Conservation (phyloP, 1,140 invertebrate species). For the Hyposmocoma kahamanoa region DNA sequence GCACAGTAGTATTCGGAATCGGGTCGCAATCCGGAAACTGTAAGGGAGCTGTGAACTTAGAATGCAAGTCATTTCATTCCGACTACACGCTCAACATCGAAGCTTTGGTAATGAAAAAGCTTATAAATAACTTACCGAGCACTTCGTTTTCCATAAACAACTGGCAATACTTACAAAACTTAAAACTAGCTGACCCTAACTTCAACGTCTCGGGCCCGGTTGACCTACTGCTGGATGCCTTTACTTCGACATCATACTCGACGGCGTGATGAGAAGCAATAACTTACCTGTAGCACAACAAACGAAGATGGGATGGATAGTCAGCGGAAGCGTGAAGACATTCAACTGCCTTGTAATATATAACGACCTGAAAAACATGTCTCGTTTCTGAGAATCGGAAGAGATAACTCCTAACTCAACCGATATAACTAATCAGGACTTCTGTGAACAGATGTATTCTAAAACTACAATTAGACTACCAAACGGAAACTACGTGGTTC, state of each 20-base stretch:
- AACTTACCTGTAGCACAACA: not conserved
- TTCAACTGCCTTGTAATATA: not conserved
- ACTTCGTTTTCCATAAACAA: not conserved
- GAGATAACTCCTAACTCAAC: conserved; percentile 18
- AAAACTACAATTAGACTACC: conserved; percentile 7
- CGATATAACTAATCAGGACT: conserved; percentile 24
- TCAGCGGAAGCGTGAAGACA: not conserved
- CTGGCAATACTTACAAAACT: not conserved
- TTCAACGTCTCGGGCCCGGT: not conserved
- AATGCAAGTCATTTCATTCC: not conserved
- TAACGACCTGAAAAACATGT: conserved; percentile 9
- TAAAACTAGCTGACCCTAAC: not conserved
- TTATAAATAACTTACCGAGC: not conserved
- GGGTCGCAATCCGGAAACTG: not conserved
- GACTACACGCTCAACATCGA: not conserved
- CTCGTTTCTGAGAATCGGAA: conserved; percentile 34
- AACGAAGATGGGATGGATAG: not conserved
- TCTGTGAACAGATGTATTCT: conserved; percentile 2
- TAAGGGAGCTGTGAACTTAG: not conserved
- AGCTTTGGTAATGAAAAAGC: not conserved
- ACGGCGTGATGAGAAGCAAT: not conserved
- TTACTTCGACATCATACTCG: not conserved
- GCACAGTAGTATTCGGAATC: not conserved
- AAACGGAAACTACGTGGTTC: conserved; percentile 19
- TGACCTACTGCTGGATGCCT: not conserved